Base-by-base conservation (phyloP, 2,888 invertebrate genomes). In the Caenorhabditis sp. region DNA sequence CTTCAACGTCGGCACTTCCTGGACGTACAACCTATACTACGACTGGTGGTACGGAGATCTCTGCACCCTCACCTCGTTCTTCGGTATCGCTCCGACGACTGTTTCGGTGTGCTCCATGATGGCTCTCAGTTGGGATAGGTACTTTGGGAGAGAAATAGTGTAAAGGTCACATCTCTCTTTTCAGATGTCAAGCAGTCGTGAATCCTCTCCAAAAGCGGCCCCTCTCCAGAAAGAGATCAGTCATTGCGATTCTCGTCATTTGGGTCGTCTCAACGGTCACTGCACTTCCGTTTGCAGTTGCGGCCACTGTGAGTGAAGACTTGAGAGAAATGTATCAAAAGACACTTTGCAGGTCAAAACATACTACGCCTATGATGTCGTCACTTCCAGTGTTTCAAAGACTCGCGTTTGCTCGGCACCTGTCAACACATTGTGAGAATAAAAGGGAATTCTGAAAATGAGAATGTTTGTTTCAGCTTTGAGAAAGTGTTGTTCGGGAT, bases 101-200 rank as follows among this genome's bases (percentile, higher is more conserved):
- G 90, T 89, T 8, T 85, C 84, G 5, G 89, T 89, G 12, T 89
- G 89, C 68, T 89, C 89, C 22, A 90, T 90, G 90, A 89, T 89
- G 89, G 86, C 87, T 31, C 82, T 90, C 10, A 89, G 89, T 63
- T 89, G 87, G 87, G 89, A 90, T 81, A 68, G 68, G 68, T 68
- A 54, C 10, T 41, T 22, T 7, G n/a, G n/a, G n/a, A n/a, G n/a
- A 41, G 41, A 41, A 19, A 24, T 0, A 41, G 38, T 12, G 12
- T 49, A 22, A 22, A 49, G 49, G n/a, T 49, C 22, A 49, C 22
- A 19, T 49, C 10, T 22, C 49, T 47, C 47, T 47, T n/a, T 68
- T 54, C 54, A 87, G 89, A 63, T 89, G 86, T 59, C 86, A 87
- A 74, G 90, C 89, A 8, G 89, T 90, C 6, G 86, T 87, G 19